A percentile compares a stretch with the other conserved stretches of the same genome.
Evolutionary conservation across 2,888 invertebrate genomes (phyloP).

Genomic region (Erebia ligea): DNA sequence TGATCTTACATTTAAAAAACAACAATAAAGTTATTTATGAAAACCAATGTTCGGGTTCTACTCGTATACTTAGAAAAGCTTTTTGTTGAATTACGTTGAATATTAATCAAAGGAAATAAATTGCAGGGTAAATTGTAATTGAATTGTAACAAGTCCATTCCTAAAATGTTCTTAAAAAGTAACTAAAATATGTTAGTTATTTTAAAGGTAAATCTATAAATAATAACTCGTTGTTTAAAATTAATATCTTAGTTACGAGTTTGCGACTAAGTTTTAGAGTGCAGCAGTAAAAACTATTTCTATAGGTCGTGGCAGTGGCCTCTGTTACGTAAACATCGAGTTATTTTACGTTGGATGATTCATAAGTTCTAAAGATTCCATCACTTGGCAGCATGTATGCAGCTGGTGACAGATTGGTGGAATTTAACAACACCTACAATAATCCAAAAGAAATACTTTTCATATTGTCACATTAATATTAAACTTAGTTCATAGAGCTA

Average conservation of each 20-base stretch:
- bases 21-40: neutral
- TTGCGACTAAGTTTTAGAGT: slow-evolving; percentile 14
- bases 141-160: neutral
- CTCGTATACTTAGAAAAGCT: neutral
- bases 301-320: slow-evolving; percentile 25
- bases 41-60: neutral
- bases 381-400: slow-evolving; percentile 19
- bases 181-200: neutral
- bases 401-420: slow-evolving; percentile 13
- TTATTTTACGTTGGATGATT: slow-evolving; percentile 26
- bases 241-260: slow-evolving; percentile 7
- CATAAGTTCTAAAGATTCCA: slow-evolving; percentile 25
- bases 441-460: neutral
- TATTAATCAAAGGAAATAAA: neutral
- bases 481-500: neutral
- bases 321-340: slow-evolving; percentile 26
- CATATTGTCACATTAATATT: neutral
- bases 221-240: neutral
- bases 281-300: slow-evolving; percentile 20
- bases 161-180: neutral
- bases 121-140: neutral
- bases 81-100: neutral
- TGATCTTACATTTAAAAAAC: neutral
- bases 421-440: slow-evolving; percentile 6
- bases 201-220: neutral